These are phyloP conservation scores for Diadegma fenestrale DNA, from an alignment of 2,888 invertebrate species.

Conservation along the genomic window DNA sequence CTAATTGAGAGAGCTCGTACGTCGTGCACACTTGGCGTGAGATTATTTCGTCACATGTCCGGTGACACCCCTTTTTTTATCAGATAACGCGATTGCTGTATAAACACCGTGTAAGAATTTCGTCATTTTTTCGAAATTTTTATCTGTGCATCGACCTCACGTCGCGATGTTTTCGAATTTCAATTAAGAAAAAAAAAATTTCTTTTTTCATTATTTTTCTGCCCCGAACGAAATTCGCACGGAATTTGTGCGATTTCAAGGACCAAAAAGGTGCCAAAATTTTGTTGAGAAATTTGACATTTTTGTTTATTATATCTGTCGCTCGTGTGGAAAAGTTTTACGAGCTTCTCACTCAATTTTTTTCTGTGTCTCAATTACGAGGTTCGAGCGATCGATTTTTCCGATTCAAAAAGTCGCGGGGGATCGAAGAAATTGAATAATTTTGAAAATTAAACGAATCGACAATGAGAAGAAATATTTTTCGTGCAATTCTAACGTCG, in stretches of 20 bases:
- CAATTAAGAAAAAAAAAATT: background rate
- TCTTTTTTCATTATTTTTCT: too few species aligned
- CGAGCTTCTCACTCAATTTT: too few species aligned
- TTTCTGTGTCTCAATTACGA: too few species aligned
- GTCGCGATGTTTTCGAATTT: background rate
- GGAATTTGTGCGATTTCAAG: too few species aligned
- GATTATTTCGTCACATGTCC: slow-evolving; percentile 3
- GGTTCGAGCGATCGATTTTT: too few species aligned
- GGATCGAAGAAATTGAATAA: too few species aligned
- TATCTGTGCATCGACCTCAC: background rate
- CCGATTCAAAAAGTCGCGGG: too few species aligned
- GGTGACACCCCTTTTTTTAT: slow-evolving; percentile 11
- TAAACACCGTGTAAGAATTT: background rate
- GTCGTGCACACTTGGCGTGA: slow-evolving; percentile 4
- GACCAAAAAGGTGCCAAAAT: too few species aligned
- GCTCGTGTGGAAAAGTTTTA: background rate
- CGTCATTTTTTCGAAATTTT: background rate
- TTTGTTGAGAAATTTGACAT: background rate
- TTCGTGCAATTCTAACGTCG: too few species aligned
- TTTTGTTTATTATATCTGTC: background rate
- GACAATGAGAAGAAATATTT: too few species aligned
- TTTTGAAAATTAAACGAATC: too few species aligned
- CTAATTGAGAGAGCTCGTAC: background rate
- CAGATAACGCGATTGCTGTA: background rate
- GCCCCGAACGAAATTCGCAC: too few species aligned